Conservation (phyloP, 92 coral and sea anemone species). For the Heliopora coerulea region DNA sequence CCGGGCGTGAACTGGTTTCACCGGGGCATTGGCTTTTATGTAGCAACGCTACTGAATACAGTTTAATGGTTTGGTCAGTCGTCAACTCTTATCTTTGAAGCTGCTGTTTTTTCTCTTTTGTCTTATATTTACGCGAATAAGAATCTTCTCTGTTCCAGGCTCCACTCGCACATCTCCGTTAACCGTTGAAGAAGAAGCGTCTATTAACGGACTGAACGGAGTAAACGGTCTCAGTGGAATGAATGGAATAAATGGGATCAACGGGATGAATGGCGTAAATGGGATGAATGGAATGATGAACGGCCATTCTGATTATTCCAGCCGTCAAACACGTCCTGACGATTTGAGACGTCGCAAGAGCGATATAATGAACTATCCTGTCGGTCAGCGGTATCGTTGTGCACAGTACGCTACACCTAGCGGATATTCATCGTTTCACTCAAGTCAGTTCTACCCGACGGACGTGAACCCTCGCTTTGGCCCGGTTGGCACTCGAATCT, state of each 20-base stretch:
- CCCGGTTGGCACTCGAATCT: constrained; percentile 19
- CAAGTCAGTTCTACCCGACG: constrained; percentile 19
- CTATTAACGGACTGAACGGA: constrained; percentile 35
- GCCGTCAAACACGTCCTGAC: background rate
- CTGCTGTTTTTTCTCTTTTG: no score
- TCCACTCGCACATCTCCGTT: constrained; percentile 94
- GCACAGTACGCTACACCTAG: constrained; percentile 18
- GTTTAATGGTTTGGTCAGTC: no score
- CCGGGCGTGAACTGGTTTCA: no score
- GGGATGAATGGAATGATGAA: constrained; percentile 70
- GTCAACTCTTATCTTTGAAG: no score
- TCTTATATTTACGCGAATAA: no score
- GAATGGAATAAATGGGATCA: constrained; percentile 52
- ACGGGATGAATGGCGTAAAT: constrained; percentile 48
- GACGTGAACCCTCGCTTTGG: constrained; percentile 15
- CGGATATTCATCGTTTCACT: constrained; percentile 7
- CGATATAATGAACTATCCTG: constrained; percentile 13
- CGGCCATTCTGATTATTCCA: constrained; percentile 58
- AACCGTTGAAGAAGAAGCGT: constrained; percentile 84
- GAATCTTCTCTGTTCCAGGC: constrained; percentile 3
- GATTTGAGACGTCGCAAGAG: constrained; percentile 25
- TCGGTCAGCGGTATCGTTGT: constrained; percentile 32
- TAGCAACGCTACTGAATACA: no score
- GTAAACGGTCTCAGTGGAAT: constrained; percentile 43
- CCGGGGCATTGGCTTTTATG: no score